phyloP scores from a whole-genome alignment of 2,797 vertebrate genomes.

The Onychomys arenicola region DNA sequence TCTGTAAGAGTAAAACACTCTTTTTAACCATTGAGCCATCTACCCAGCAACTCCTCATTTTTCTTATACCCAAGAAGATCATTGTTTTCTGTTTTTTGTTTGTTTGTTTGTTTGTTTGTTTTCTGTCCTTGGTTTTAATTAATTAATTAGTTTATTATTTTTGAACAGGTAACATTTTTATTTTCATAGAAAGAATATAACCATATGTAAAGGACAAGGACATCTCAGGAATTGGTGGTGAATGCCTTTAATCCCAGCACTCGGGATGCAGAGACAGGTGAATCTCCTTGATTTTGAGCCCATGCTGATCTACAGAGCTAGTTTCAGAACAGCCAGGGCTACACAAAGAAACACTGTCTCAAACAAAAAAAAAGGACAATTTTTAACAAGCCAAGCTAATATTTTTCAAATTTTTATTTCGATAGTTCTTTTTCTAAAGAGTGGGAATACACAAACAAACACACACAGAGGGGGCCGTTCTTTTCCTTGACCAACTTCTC shows the following conservation, averaged over 20 bases:
- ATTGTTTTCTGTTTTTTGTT: neutral
- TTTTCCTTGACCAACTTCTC: neutral
- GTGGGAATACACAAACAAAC: neutral
- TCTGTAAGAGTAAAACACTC: neutral
- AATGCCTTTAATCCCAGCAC: neutral
- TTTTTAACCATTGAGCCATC: neutral
- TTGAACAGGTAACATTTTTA: neutral
- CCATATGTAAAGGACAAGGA: neutral
- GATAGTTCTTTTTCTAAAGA: neutral
- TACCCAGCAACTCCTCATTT: neutral
- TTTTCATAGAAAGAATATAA: conserved; percentile 15
- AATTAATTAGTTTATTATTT: neutral
- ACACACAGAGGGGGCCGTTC: too few relatives aligned
- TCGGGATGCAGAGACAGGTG: neutral
- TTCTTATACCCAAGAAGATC: neutral
- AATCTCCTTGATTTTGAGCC: neutral
- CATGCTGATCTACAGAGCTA: neutral
- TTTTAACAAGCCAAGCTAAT: neutral
- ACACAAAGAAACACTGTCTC: neutral
- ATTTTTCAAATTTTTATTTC: conserved; percentile 6
- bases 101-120: conserved; percentile 45
- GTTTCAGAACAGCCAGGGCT: neutral
- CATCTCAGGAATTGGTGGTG: neutral
- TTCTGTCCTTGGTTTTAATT: neutral
- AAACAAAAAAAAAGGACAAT: neutral